phyloP scores from a whole-genome alignment of 2,113 vertebrate genomes.

The Paraplagusia blochii region DNA sequence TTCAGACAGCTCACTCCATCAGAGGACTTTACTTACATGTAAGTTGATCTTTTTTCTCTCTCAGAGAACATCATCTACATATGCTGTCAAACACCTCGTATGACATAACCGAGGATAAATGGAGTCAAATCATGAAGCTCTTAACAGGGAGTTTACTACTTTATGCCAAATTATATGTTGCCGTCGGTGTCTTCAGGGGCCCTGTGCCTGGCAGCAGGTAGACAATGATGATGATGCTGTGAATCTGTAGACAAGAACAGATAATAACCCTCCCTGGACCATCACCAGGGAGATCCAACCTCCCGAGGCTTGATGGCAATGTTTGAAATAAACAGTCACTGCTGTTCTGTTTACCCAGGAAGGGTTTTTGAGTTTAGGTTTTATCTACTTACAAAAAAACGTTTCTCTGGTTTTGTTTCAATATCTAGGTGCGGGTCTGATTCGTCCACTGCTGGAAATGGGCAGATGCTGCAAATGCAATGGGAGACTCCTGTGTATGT shows the following conservation, averaged over 20 bases:
- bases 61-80: neutral
- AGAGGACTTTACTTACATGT: conserved; percentile 22
- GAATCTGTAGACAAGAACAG: conserved; percentile 49
- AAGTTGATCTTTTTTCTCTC: conserved; percentile 26
- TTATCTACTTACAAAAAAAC: neutral
- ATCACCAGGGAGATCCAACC: conserved; percentile 65
- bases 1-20: neutral
- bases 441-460: conserved; percentile 52
- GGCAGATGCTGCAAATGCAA: conserved; percentile 73
- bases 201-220: conserved; percentile 47
- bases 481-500: conserved; percentile 73
- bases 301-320: conserved; percentile 30
- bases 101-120: neutral
- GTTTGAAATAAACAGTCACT: conserved; percentile 22
- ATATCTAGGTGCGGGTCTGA: conserved; percentile 34
- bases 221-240: conserved; percentile 40
- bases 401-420: neutral
- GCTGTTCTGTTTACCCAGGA: neutral
- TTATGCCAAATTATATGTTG: conserved; percentile 21
- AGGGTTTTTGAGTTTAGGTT: neutral
- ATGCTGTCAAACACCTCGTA: too few species aligned
- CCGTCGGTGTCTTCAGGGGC: conserved; percentile 49
- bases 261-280: conserved; percentile 69
- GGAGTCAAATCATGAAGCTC: neutral
- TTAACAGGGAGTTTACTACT: neutral